A percentile compares a stretch with the other conserved stretches of the same genome.
Conservation (phyloP, 2,888 invertebrate species). For the Leptopterna dolabrata region DNA sequence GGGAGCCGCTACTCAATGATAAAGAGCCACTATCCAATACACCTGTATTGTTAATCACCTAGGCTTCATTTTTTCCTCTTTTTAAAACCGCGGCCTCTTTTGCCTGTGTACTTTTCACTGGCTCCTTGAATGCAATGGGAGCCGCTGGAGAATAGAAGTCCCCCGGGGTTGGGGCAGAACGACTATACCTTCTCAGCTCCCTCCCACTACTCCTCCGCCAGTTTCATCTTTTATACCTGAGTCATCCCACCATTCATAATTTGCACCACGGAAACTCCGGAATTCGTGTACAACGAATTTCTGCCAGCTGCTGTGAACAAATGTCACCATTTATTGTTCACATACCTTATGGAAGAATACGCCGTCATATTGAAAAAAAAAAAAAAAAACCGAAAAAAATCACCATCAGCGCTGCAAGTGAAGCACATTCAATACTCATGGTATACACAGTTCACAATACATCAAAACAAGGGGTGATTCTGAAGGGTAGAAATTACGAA, state of each 20-base stretch:
- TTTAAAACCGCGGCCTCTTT: slow-evolving; percentile 37
- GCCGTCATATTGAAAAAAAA: too few species aligned
- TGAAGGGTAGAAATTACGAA: too few species aligned
- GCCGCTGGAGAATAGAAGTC: slow-evolving; percentile 25
- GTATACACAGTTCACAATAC: too few species aligned
- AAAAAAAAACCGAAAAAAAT: too few species aligned
- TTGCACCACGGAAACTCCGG: neutral
- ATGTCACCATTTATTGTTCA: too few species aligned
- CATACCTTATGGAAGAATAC: too few species aligned
- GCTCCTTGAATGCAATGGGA: slow-evolving; percentile 34
- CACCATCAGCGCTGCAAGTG: too few species aligned
- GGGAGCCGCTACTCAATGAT: slow-evolving; percentile 27
- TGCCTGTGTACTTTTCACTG: slow-evolving; percentile 33
- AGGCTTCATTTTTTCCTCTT: slow-evolving; percentile 25
- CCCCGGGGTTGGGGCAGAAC: neutral
- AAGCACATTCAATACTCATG: too few species aligned
- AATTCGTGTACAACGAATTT: too few species aligned
- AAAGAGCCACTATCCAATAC: slow-evolving; percentile 44
- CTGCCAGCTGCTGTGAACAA: too few species aligned
- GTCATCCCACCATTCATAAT: neutral
- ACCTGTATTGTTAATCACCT: slow-evolving; percentile 44
- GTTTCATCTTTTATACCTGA: neutral
- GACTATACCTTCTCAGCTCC: neutral
- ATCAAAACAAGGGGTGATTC: too few species aligned
- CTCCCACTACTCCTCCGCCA: neutral